Percentiles rank a stretch among this genome's conserved stretches.
phyloP scores from a whole-genome alignment of 2,888 invertebrate species.

The Neoascia interrupta region DNA sequence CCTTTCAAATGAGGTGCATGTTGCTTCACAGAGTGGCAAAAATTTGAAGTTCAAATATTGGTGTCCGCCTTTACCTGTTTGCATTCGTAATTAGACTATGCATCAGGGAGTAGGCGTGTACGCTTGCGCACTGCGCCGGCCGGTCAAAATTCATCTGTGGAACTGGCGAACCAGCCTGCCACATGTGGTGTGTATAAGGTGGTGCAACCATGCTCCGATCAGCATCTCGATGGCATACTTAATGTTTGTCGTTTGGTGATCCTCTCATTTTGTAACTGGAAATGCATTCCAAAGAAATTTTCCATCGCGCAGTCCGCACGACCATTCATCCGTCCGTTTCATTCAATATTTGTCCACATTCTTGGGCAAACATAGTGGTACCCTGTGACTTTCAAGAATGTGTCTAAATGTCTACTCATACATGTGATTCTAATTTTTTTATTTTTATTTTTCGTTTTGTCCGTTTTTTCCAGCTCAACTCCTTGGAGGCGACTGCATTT shows the following conservation, averaged over 20 bases:
- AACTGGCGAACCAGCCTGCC: conserved; percentile 10
- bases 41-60: conserved; percentile 46
- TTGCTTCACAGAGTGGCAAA: conserved; percentile 10
- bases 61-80: conserved; percentile 53
- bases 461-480: conserved; percentile 85
- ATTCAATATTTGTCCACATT: conserved; percentile 63
- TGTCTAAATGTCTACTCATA: conserved; percentile 59
- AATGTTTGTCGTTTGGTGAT: conserved; percentile 35
- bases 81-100: conserved; percentile 59
- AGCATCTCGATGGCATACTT: not conserved
- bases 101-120: conserved; percentile 48
- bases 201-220: conserved; percentile 52
- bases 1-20: not conserved
- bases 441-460: conserved; percentile 21
- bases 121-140: not conserved
- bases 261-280: conserved; percentile 35
- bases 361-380: conserved; percentile 60
- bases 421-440: conserved; percentile 33
- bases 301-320: conserved; percentile 16
- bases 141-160: conserved; percentile 29
- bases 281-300: conserved; percentile 50
- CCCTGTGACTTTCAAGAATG: conserved; percentile 58
- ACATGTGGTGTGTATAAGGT: not conserved
- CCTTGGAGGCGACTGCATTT: conserved; percentile 89
- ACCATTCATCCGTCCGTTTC: conserved; percentile 50